Percentiles rank a stretch among this genome's conserved stretches.
Conservation (phyloP, 2,888 invertebrate species). For the Tromatobia lineatoria region DNA sequence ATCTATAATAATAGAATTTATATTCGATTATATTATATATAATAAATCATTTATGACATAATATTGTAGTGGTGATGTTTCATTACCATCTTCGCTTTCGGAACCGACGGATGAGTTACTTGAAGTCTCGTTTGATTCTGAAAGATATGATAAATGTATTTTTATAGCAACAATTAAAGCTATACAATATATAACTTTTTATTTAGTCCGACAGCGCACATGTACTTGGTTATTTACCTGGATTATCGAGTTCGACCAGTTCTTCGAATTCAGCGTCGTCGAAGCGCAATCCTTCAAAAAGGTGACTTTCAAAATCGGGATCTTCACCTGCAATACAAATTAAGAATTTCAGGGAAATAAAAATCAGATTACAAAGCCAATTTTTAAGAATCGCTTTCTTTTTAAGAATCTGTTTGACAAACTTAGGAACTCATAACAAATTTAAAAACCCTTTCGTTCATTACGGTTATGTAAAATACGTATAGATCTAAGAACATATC, state of each 20-base stretch:
- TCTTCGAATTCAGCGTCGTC: slow-evolving; percentile 4
- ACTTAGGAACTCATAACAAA: background rate
- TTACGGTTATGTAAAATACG: background rate
- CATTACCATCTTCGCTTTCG: slow-evolving; percentile 8
- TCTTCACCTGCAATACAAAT: background rate
- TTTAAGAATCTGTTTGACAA: background rate
- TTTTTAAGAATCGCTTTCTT: too few species aligned
- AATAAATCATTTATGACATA: background rate
- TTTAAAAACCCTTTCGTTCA: background rate
- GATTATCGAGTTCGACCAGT: background rate
- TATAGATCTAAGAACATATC: background rate
- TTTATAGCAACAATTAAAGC: background rate
- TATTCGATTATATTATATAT: background rate
- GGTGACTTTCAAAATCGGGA: background rate
- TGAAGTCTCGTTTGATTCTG: background rate
- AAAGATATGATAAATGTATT: slow-evolving; percentile 1
- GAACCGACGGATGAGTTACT: background rate
- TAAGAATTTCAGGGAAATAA: background rate
- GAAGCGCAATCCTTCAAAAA: slow-evolving; percentile 1
- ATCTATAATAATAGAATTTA: slow-evolving; percentile 3
- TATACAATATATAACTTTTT: background rate
- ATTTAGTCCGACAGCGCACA: background rate
- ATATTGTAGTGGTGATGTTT: background rate
- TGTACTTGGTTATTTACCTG: background rate
- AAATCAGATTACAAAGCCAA: background rate